Percentiles rank a stretch among this genome's conserved stretches.
Conservation (phyloP, 2,113 vertebrate species). For the Columba janthina region DNA sequence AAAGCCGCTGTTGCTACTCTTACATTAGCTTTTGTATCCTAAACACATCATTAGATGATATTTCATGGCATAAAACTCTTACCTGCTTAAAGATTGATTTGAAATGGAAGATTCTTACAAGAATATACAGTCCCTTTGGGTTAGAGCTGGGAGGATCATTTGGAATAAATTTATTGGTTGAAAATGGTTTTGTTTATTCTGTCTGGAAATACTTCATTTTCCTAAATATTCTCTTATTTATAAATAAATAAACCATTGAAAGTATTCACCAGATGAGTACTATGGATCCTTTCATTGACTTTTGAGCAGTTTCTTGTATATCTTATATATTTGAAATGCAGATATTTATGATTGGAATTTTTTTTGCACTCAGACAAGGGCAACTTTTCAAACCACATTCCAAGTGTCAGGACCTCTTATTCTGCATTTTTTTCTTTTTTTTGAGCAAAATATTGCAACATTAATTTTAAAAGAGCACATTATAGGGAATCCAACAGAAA, state of each 20-base stretch:
- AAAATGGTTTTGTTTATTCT: background rate
- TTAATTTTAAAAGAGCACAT: background rate
- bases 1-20: constrained; percentile 39
- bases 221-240: background rate
- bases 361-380: background rate
- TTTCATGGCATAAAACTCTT: constrained; percentile 54
- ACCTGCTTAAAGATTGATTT: constrained; percentile 55
- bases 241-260: constrained; percentile 24
- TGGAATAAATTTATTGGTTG: background rate
- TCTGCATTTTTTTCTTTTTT: background rate
- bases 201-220: constrained; percentile 18
- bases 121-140: constrained; percentile 34
- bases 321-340: background rate
- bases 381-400: background rate
- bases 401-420: background rate
- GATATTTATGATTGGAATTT: background rate
- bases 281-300: background rate
- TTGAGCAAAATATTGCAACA: background rate
- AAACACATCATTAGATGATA: constrained; percentile 60
- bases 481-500: background rate
- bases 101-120: constrained; percentile 37
- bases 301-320: background rate
- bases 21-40: constrained; percentile 55
- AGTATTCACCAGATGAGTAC: background rate
- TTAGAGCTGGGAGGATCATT: constrained; percentile 33